Conservation (phyloP, 30 jellyfish, hydroid and myxozoan species). For the Hydractinia echinata region DNA sequence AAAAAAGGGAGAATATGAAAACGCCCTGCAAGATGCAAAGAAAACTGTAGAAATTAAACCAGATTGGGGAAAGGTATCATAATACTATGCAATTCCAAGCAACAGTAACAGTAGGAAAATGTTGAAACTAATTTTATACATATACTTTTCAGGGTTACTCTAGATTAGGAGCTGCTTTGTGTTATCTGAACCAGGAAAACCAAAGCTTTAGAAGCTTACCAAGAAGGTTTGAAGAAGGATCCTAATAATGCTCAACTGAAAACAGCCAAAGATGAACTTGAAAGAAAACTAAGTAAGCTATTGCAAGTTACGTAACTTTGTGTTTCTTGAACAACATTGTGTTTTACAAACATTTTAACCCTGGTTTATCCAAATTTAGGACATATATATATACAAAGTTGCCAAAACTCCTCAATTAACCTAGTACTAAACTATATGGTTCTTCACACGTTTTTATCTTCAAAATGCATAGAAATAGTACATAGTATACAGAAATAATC, state of each 20-base stretch:
- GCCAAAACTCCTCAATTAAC: too few species aligned
- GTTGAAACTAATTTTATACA: background rate
- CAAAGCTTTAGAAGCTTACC: conserved; percentile 91
- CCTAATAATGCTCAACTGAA: conserved; percentile 82
- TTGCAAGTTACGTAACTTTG: too few species aligned
- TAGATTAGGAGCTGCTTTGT: conserved; percentile 91
- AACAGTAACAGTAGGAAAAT: too few species aligned
- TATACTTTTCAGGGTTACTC: conserved; percentile 76
- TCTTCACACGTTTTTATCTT: too few species aligned
- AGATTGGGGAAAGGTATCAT: conserved; percentile 94
- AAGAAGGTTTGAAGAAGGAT: conserved; percentile 81
- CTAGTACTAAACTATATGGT: too few species aligned
- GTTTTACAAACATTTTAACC: too few species aligned
- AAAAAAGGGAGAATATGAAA: conserved; percentile 64
- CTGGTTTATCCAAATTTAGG: too few species aligned
- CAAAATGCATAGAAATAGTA: too few species aligned
- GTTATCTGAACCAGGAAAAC: conserved; percentile 65
- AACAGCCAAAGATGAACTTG: conserved; percentile 62
- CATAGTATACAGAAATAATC: too few species aligned
- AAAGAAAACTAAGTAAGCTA: conserved; percentile 31
- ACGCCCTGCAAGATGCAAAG: conserved; percentile 92
- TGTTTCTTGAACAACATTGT: too few species aligned
- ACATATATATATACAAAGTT: too few species aligned
- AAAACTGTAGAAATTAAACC: conserved; percentile 93
- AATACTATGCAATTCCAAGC: background rate